phyloP scores from a whole-genome alignment of 2,797 vertebrate species.

The Aulostomus chinensis region DNA sequence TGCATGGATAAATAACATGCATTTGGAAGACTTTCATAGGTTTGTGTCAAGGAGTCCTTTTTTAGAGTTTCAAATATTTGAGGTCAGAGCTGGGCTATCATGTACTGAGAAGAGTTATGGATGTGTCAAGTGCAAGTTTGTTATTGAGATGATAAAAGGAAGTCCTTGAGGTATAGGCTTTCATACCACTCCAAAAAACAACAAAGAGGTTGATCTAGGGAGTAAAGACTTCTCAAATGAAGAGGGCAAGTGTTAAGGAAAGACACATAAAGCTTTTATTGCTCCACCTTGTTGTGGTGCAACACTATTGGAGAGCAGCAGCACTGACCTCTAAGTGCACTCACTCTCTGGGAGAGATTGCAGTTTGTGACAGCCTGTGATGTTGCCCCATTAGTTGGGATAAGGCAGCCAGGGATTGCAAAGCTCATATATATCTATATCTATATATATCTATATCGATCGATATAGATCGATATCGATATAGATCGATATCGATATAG shows the following conservation, averaged over 20 bases:
- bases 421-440: no score
- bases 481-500: no score
- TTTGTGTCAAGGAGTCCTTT: conserved; percentile 52
- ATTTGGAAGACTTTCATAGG: conserved; percentile 56
- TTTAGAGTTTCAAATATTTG: conserved; percentile 54
- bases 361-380: conserved; percentile 53
- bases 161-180: conserved; percentile 29
- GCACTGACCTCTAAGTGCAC: conserved; percentile 68
- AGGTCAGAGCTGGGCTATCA: conserved; percentile 69
- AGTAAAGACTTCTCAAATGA: conserved; percentile 48
- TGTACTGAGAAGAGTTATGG: conserved; percentile 60
- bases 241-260: conserved; percentile 30
- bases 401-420: conserved; percentile 63
- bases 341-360: conserved; percentile 54
- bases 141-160: conserved; percentile 71
- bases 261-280: conserved; percentile 34
- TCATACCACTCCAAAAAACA: conserved; percentile 32
- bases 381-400: conserved; percentile 64
- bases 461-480: no score
- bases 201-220: conserved; percentile 16
- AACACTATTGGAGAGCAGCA: conserved; percentile 25
- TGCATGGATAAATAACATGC: conserved; percentile 62
- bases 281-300: conserved; percentile 26
- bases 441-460: no score
- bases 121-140: conserved; percentile 62